phyloP scores from a whole-genome alignment of 2,797 vertebrate genomes.

The Gastrophryne carolinensis region DNA sequence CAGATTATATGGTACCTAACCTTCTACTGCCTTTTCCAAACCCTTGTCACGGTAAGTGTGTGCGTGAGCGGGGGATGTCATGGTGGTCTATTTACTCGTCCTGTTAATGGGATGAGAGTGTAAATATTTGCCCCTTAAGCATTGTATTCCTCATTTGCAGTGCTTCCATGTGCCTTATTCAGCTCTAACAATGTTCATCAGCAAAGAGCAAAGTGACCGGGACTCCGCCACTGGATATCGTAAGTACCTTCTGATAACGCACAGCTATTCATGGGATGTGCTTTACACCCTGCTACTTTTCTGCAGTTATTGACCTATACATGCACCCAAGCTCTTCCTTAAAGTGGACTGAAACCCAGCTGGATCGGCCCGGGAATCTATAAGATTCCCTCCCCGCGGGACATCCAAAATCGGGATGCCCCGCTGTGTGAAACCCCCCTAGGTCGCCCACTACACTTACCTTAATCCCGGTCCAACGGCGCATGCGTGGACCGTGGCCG shows the following conservation, averaged over 20 bases:
- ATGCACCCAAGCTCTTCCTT: no score
- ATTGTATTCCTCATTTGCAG: constrained; percentile 64
- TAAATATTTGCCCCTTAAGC: not conserved
- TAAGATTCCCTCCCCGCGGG: no score
- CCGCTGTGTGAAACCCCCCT: no score
- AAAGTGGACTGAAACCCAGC: no score
- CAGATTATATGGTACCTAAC: constrained; percentile 87
- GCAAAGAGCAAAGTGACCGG: constrained; percentile 86
- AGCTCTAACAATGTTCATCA: constrained; percentile 96
- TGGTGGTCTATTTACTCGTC: not conserved
- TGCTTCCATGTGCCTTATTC: constrained; percentile 97
- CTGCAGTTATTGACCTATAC: no score
- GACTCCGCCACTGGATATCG: constrained; percentile 94
- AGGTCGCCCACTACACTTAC: no score
- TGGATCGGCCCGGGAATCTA: no score
- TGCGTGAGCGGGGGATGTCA: not conserved
- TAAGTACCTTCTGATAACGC: constrained; percentile 62
- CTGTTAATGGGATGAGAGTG: not conserved
- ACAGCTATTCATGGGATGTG: no score
- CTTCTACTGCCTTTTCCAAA: constrained; percentile 94
- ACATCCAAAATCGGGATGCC: no score
- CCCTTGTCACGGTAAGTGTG: constrained; percentile 87
- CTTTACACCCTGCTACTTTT: no score
- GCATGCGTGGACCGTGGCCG: no score
- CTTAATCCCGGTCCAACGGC: no score